phyloP scores from a whole-genome alignment of 2,113 vertebrate genomes.

The Melanerpes aurifrons region DNA sequence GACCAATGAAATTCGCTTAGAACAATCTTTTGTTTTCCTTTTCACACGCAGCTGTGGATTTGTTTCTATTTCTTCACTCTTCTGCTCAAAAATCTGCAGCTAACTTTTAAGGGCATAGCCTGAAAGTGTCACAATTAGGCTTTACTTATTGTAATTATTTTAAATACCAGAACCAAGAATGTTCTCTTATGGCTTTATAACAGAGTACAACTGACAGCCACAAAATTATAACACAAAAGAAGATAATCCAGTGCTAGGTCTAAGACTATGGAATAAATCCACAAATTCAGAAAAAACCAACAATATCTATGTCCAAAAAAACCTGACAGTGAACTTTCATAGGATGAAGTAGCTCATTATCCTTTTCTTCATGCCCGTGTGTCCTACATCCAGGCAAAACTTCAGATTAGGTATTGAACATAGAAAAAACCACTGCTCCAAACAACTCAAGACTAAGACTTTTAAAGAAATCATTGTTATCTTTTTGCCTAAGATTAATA shows the following conservation, averaged over 20 bases:
- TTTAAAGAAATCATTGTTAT: background rate
- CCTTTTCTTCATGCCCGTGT: background rate
- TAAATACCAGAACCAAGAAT: background rate
- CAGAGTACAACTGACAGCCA: background rate
- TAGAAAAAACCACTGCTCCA: background rate
- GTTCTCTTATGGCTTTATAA: background rate
- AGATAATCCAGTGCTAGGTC: background rate
- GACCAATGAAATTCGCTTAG: too few species aligned
- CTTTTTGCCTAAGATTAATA: background rate
- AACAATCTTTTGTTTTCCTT: too few species aligned
- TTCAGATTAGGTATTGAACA: background rate
- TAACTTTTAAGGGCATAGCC: too few species aligned
- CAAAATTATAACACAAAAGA: background rate
- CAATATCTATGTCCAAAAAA: background rate
- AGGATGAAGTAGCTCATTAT: background rate
- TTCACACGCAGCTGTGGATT: too few species aligned
- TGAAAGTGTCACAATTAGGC: background rate
- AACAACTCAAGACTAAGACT: background rate
- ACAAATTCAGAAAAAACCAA: background rate
- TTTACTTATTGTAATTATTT: conserved; percentile 17
- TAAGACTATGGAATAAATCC: background rate
- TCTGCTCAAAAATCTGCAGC: too few species aligned
- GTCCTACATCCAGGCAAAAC: background rate
- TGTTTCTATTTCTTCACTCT: too few species aligned
- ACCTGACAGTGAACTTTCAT: rapidly evolving